A percentile compares a stretch with the other conserved stretches of the same genome.
Conservation (phyloP, 1,140 invertebrate genomes). For the Caenorhabditis latens region DNA sequence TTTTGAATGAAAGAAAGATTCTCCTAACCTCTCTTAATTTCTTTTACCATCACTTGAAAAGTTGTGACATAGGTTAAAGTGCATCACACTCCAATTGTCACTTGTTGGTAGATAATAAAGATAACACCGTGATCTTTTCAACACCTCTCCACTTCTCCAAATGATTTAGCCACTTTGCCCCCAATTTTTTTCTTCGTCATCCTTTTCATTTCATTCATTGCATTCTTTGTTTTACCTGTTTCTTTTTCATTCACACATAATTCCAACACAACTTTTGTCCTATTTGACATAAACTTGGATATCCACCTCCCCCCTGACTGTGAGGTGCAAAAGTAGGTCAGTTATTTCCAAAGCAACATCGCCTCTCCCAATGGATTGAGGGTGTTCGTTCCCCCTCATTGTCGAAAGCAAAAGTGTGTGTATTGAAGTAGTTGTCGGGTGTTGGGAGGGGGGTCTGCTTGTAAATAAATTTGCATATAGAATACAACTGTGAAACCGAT, state of each 20-base stretch:
- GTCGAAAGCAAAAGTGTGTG: slow-evolving; percentile 51
- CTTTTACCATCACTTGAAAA: neutral
- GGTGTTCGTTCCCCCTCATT: slow-evolving; percentile 17
- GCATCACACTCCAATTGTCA: slow-evolving; percentile 31
- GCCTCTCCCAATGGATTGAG: neutral
- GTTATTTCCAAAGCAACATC: slow-evolving; percentile 41
- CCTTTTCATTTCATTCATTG: neutral
- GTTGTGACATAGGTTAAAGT: neutral
- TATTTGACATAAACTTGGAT: slow-evolving; percentile 39
- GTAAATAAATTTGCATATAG: slow-evolving; percentile 45
- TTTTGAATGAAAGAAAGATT: neutral
- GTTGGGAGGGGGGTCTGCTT: neutral
- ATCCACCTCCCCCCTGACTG: no score
- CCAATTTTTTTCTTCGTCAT: slow-evolving; percentile 26
- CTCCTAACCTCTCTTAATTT: no score
- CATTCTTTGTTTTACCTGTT: neutral
- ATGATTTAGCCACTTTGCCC: slow-evolving; percentile 28
- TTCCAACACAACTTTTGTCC: slow-evolving; percentile 7
- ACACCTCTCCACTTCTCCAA: neutral
- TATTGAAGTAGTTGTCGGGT: slow-evolving; percentile 20
- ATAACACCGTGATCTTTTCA: slow-evolving; percentile 27
- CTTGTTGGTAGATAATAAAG: neutral
- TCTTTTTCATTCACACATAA: neutral
- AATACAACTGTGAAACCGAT: slow-evolving; percentile 34
- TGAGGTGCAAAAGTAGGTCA: slow-evolving; percentile 46